Evolutionary conservation across 2,797 vertebrate species (phyloP), one percentile per base, ranked within the genome.

Genomic region (Craterocephalus amniculus): DNA sequence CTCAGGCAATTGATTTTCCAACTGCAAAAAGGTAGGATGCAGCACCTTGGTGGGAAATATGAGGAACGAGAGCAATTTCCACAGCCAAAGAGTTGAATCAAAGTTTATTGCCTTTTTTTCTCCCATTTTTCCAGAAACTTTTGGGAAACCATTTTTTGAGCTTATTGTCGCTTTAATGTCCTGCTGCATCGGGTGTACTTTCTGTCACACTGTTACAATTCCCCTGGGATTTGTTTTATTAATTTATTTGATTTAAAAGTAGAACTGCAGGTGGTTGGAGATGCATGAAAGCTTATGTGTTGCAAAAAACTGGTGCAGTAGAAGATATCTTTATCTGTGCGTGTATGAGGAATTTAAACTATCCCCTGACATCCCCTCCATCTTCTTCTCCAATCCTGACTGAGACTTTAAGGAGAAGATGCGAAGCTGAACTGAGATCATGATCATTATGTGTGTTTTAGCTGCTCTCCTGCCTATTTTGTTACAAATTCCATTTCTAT

Each of bases 1-100:
- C 52, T 29, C 32, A 76, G 68, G 78, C 79, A 82, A 85, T 78
- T 79, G 74, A 75, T 88, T 86, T 83, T 43, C 1, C 0, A 57
- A 10, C 54, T 35, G 34, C 45, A 49, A 63, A 49, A 63, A 63
- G 31, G 40, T 66, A 66, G 36, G 55, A 76, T 29, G 52, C 40
- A 59, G 48, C 49, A 31, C 65, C 72, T 74, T 48, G 57, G 57
- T 61, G 40, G 62, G 68, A 62, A 75, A 67, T 69, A 34, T 58
- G 76, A 79, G 36, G 63, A 65, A 48, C 67, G 70, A 73, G 70
- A 57, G 76, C 57, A 72, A 59, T 81, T 75, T 83, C 67, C 59
- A 67, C 61, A 62, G 35, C 69, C 61, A 59, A 60, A 70, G 36
- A 74, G 77, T 74, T 85, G 61, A 83, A 57, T 58, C 58, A 34